A percentile compares a stretch with the other conserved stretches of the same genome.
These are phyloP conservation scores for Talpa occidentalis DNA, from an alignment of 2,113 vertebrate genomes.

Conservation along the genomic window DNA sequence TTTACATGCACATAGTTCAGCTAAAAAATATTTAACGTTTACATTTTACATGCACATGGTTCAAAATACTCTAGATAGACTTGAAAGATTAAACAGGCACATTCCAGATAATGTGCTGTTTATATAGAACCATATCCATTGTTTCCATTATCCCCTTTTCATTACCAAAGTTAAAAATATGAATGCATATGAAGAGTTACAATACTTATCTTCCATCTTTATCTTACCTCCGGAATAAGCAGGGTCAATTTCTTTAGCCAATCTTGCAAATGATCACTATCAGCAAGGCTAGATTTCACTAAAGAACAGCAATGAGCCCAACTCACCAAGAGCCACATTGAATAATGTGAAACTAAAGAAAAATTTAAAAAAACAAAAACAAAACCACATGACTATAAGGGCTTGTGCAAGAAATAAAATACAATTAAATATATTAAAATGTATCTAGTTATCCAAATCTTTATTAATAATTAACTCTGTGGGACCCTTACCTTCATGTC, in stretches of 20 bases:
- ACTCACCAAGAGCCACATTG: slow-evolving; percentile 99
- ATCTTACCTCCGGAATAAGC: slow-evolving; percentile 96
- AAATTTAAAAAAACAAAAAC: slow-evolving; percentile 25
- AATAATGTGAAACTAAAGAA: slow-evolving; percentile 96
- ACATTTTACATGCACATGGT: background rate
- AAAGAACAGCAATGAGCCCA: slow-evolving; percentile 98
- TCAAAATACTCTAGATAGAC: background rate
- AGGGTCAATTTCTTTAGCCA: slow-evolving; percentile 98
- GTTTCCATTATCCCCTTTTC: background rate
- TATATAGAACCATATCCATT: background rate
- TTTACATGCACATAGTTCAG: background rate
- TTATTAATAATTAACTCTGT: background rate
- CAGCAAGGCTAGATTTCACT: slow-evolving; percentile 98
- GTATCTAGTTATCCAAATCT: background rate
- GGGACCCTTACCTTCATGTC: slow-evolving; percentile 95
- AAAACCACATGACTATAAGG: no score
- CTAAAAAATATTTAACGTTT: background rate
- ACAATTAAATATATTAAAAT: background rate
- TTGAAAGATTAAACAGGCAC: background rate
- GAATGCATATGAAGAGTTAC: background rate
- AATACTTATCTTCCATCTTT: background rate
- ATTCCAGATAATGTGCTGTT: background rate
- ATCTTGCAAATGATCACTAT: slow-evolving; percentile 97
- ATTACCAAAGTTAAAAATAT: background rate
- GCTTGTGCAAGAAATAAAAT: background rate